These are phyloP conservation scores for Luehdorfia chinensis DNA, from an alignment of 1,140 invertebrate species.

Conservation along the genomic window DNA sequence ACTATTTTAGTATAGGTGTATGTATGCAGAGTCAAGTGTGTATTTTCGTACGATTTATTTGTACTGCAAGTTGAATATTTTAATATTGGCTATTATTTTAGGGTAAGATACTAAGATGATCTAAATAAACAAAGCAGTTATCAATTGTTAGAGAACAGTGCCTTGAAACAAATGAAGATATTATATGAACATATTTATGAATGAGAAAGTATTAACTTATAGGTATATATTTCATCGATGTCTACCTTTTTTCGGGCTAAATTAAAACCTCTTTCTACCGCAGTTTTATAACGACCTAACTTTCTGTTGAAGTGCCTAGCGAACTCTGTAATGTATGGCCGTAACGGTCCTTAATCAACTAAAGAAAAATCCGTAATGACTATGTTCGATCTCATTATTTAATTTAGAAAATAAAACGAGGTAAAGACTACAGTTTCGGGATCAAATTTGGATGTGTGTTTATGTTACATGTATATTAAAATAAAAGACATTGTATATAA, in stretches of 20 bases:
- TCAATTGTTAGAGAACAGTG: slow-evolving; percentile 68
- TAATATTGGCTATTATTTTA: slow-evolving; percentile 73
- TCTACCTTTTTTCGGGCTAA: slow-evolving; percentile 29
- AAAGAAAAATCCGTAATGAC: slow-evolving; percentile 57
- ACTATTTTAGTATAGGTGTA: slow-evolving; percentile 69
- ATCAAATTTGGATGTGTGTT: slow-evolving; percentile 75
- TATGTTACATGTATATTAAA: slow-evolving; percentile 69
- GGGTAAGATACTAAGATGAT: slow-evolving; percentile 54
- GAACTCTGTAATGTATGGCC: not conserved
- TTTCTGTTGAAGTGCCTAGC: not conserved
- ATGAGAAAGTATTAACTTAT: slow-evolving; percentile 42
- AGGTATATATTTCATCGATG: slow-evolving; percentile 12
- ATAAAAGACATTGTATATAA: slow-evolving; percentile 70
- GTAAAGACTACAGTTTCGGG: slow-evolving; percentile 76
- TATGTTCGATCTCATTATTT: slow-evolving; percentile 76
- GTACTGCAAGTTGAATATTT: slow-evolving; percentile 68
- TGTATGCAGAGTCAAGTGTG: slow-evolving; percentile 70
- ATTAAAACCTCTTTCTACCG: slow-evolving; percentile 20
- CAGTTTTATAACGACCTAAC: not conserved
- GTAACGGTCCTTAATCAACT: slow-evolving; percentile 31
- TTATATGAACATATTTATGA: slow-evolving; percentile 66
- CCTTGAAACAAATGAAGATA: slow-evolving; percentile 66
- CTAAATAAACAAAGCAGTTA: slow-evolving; percentile 61
- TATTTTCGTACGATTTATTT: slow-evolving; percentile 75
- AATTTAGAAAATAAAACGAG: slow-evolving; percentile 75